These are phyloP conservation scores for Tetheella fluctuosa DNA, from an alignment of 2,888 invertebrate genomes.

Conservation along the genomic window DNA sequence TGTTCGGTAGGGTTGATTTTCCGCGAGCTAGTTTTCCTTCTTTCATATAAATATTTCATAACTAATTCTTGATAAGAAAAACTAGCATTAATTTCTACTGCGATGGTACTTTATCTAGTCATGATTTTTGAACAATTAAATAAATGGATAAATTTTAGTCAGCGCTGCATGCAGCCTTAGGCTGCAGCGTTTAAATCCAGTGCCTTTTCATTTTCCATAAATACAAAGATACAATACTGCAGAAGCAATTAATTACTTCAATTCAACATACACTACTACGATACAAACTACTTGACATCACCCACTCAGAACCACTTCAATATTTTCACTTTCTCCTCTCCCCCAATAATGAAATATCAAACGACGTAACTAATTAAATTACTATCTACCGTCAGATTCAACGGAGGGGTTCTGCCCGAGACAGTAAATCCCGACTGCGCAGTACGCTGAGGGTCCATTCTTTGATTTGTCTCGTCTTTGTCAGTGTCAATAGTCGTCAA, in stretches of 20 bases:
- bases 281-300: background rate
- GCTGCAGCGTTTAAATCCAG: no score
- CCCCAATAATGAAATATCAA: slow-evolving; percentile 6
- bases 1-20: background rate
- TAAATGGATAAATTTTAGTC: no score
- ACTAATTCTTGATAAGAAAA: background rate
- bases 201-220: no score
- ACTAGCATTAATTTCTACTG: no score
- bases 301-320: background rate
- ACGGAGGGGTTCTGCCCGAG: slow-evolving; percentile 3
- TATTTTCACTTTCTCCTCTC: background rate
- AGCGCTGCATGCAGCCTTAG: no score
- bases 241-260: background rate
- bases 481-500: slow-evolving; percentile 52
- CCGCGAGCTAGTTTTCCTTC: background rate
- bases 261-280: background rate
- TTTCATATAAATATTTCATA: background rate
- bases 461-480: slow-evolving; percentile 61
- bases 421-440: slow-evolving; percentile 10
- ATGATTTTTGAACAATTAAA: background rate
- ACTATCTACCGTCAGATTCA: slow-evolving; percentile 8
- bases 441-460: slow-evolving; percentile 40
- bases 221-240: background rate
- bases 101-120: background rate
- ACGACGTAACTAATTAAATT: slow-evolving; percentile 16